phyloP scores from a whole-genome alignment of 2,113 vertebrate species.

The Phyllostomus discolor region DNA sequence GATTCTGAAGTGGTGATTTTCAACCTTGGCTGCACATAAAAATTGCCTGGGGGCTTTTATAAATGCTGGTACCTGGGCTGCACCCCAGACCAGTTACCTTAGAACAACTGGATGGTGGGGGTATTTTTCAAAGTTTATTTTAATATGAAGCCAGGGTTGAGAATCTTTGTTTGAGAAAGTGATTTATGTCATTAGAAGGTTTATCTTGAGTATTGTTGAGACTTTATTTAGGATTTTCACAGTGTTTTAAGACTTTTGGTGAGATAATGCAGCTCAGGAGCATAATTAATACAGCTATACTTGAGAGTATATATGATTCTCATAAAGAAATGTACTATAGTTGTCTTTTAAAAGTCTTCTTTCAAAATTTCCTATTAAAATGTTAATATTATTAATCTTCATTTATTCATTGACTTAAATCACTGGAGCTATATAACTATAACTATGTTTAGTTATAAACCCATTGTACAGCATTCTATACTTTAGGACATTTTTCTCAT shows the following conservation, averaged over 20 bases:
- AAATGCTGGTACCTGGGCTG: not conserved
- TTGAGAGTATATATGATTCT: not conserved
- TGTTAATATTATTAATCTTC: slow-evolving; percentile 16
- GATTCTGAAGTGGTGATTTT: not conserved
- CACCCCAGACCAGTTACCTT: not conserved
- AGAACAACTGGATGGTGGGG: not conserved
- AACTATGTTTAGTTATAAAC: slow-evolving; percentile 10
- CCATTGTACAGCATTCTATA: not conserved
- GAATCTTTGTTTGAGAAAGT: not conserved
- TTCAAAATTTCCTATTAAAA: slow-evolving; percentile 25
- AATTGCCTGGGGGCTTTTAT: not conserved
- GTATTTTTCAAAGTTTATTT: not conserved
- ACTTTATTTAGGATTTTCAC: not conserved
- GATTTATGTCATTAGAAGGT: not conserved
- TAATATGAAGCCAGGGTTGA: not conserved
- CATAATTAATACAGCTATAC: slow-evolving; percentile 36
- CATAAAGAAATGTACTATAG: not conserved
- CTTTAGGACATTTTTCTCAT: not conserved
- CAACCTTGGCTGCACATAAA: too few species aligned
- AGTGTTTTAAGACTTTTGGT: not conserved
- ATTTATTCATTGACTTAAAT: not conserved
- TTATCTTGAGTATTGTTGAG: not conserved
- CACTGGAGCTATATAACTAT: not conserved
- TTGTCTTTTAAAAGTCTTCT: not conserved
- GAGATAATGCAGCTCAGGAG: not conserved